Base-by-base conservation (phyloP, 1,140 invertebrate genomes). In the Leguminivora glycinivorella region DNA sequence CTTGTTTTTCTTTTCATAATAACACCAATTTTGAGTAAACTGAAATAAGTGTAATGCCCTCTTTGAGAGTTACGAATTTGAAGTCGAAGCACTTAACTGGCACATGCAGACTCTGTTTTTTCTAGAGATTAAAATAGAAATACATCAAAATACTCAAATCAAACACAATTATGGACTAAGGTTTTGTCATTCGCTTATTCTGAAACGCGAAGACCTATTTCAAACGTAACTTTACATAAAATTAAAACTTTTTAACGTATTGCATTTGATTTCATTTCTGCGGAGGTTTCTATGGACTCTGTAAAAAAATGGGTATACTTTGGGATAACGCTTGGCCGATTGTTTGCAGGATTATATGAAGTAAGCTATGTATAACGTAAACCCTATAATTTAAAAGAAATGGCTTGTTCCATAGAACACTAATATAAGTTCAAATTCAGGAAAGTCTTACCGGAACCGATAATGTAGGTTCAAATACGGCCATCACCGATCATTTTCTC, bases 1-100 rank as follows among this genome's bases (percentile, higher is more conserved):
- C 47, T 70, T 63, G 70, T 72, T 69, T 72, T 71, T 38, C 66
- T 70, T 63, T 70, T 70, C 70, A 67, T 71, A 82, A 80, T 75
- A 70, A 75, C 72, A 72, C 75, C 58, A 68, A 72, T 70, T 73
- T 63, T 29, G 26, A 19, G 58, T 63, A 63, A 63, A 63, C 26
- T 63, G 58, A 63, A 63, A 63, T 63, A 63, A 60, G 38, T 43
- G 52, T 75, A 68, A 72, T 34, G 70, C 52, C 72, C 38, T 70
- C 47, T 47, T 63, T 56, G 43, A 69, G 63, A 60, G 34, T 68
- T 66, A 31, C 40, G 19, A 31, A 26, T 71, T 17, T 43, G n/a
- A 10, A 52, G 4, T 52, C 7, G 7, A 5, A n/a, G 19, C 47
- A 22, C 9, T 22, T 52, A 52, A 43, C 6, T 12, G 40, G 43